Evolutionary conservation across 2,888 invertebrate genomes (phyloP), one percentile per base, ranked within the genome.

Genomic region (Eupithecia dodoneata): DNA sequence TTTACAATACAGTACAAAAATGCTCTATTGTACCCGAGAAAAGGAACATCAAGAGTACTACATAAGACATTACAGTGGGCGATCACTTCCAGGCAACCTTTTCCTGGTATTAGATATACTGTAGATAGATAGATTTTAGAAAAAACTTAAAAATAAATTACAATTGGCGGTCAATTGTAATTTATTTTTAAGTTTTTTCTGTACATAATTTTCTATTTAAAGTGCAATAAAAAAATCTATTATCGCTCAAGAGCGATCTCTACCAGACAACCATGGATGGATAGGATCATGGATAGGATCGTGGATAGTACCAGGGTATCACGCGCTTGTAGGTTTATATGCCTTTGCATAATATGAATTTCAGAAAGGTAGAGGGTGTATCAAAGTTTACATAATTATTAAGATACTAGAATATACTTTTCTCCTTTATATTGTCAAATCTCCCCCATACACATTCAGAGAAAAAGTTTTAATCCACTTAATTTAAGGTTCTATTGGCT

Each of bases 1-100:
- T 65, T 65, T 4, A 97, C 79, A 98, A 55, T 47, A 6, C 30
- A 65, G 2, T 41, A 65, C 30, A 30, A 63, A 10, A 30, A 4
- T 13, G 12, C 65, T 65, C 10, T 65, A 13, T 65, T 30, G 65
- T 30, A 65, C 12, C 4, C 52, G 4, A 41, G 12, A 41, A 10
- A 30, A 18, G 41, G 2, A 30, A 63, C 3, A 63, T 30, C 3
- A 18, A 59, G 10, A 59, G 18, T 4, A 63, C 3, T 3, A 59
- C 18, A 59, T 18, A 59, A 59, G 5, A 59, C 15, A 59, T 5
- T 18, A 30, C 9, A 63, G 30, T 30, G 13, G 41, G n/a, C 4
- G 6, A 7, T 59, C 1, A 3, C n/a, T 18, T 59, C 7, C 18
- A 59, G 41, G 65, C 41, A 41, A 41, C 41, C 65, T 65, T 12